Base-by-base conservation (phyloP, 1,140 invertebrate genomes). In the Ceratina japonica region DNA sequence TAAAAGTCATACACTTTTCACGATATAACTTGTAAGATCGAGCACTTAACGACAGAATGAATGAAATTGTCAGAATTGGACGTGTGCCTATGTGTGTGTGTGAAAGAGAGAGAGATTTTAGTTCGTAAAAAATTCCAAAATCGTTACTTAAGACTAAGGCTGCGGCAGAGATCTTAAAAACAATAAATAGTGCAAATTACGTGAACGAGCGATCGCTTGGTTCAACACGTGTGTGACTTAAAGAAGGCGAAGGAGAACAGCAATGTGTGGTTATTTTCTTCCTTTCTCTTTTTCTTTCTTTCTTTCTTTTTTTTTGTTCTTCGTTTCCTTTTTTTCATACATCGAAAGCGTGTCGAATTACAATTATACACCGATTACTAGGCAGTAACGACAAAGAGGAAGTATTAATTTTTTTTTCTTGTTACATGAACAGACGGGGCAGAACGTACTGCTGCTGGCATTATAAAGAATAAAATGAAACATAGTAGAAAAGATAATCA, bases 371-470 rank as follows among this genome's bases (percentile, higher is more conserved):
- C 72, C 80, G 79, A 81, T 49, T 85, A 78, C 59, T 86, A 84
- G 68, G 54, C 77, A 66, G 76, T 86, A 78, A 85, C 68, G 62
- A 85, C 37, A 72, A 79, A 61, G 31, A 73, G 70, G 54, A 86
- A 84, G 75, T 87, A 86, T 82, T 87, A 79, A 69, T 72, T 78
- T 82, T 80, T 81, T 22, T 58, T 22, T 78, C 66, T 78, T 52
- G 81, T 65, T 76, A 63, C 51, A 24, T 27, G 44, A 70, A 31
- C 51, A 51, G 65, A 59, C 31, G 59, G 16, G 3, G 64, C 79
- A 70, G 73, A 59, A 49, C 73, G 44, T 80, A 71, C 74, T 63
- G 73, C 66, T 63, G 73, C 66, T 63, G 79, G 64, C 64, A 65
- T 76, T 31, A 70, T 77, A 77, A 22, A 64, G 66, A 75, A 61